These are phyloP conservation scores for Chiloscyllium plagiosum DNA, from an alignment of 2,113 vertebrate species.

Conservation along the genomic window DNA sequence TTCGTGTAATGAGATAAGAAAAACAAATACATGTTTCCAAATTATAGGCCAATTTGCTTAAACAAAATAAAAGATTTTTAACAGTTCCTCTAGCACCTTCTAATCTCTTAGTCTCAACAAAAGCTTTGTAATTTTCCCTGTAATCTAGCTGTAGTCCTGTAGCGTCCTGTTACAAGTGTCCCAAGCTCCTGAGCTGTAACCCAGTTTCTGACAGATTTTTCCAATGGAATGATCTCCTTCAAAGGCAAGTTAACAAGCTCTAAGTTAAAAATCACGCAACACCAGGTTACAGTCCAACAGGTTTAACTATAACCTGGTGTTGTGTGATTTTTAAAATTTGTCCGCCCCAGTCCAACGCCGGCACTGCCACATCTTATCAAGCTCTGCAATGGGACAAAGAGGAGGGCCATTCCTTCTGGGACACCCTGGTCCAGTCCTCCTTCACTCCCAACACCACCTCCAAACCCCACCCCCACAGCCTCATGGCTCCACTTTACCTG, in stretches of 20 bases:
- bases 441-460: too few relatives aligned
- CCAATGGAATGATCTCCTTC: background rate
- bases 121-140: background rate
- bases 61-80: background rate
- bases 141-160: background rate
- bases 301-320: too few relatives aligned
- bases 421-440: too few relatives aligned
- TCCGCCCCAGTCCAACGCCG: too few relatives aligned
- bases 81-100: background rate
- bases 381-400: too few relatives aligned
- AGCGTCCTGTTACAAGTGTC: background rate
- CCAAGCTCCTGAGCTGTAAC: background rate
- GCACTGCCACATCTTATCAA: too few relatives aligned
- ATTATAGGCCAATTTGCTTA: background rate
- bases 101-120: background rate
- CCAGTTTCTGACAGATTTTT: background rate
- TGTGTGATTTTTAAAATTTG: too few relatives aligned
- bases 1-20: background rate
- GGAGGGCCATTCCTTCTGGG: too few relatives aligned
- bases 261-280: too few relatives aligned
- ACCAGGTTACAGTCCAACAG: too few relatives aligned
- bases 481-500: too few relatives aligned
- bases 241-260: background rate
- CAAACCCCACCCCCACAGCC: too few relatives aligned
- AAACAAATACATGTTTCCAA: background rate